Evolutionary conservation across 2,113 vertebrate species (phyloP), one percentile per base, ranked within the genome.

Genomic region (Noctilio leporinus): DNA sequence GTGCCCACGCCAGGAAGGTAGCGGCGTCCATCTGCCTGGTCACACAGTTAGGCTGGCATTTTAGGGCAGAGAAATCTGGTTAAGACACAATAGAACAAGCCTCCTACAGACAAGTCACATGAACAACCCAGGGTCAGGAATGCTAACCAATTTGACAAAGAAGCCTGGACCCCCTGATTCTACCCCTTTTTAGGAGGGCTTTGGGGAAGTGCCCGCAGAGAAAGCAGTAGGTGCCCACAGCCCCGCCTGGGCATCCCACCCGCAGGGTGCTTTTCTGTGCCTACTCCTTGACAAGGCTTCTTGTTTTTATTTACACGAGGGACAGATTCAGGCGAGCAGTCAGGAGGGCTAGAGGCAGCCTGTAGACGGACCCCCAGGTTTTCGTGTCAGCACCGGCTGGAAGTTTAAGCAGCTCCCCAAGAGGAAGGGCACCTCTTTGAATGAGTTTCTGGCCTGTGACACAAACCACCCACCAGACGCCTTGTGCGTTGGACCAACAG

Each of bases 21-120:
- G 59, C 49, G 51, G 96, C 91, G 82, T 53, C 49, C 19, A 55
- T 75, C 86, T 70, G 93, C 38, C 95, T 94, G 77, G 94, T 91
- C 92, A 72, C 7, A 20, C 55, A 57, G 95, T 75, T 43, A 94
- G 40, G 2, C 1, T 43, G 96, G 3, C 15, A 55, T 77, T 77
- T 65, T 9, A 69, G n/a, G 40, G n/a, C 4, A 35, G 30, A 72
- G 57, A 47, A 91, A 45, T 14, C 11, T 45, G 67, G 64, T 70
- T 4, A 40, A 43, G 67, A 53, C 30, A 59, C 45, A 45, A 33
- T 0, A 16, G 24, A 51, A 33, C 35, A 30, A 19, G 76, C 17
- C 17, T 47, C 51, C 16, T 24, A 22, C 19, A 57, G 55, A 1
- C 65, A 38, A 89, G 80, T 35, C 24, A 3, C 7, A 11, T 0